phyloP scores from a whole-genome alignment of 2,888 invertebrate species.

The Drosophila cracens region DNA sequence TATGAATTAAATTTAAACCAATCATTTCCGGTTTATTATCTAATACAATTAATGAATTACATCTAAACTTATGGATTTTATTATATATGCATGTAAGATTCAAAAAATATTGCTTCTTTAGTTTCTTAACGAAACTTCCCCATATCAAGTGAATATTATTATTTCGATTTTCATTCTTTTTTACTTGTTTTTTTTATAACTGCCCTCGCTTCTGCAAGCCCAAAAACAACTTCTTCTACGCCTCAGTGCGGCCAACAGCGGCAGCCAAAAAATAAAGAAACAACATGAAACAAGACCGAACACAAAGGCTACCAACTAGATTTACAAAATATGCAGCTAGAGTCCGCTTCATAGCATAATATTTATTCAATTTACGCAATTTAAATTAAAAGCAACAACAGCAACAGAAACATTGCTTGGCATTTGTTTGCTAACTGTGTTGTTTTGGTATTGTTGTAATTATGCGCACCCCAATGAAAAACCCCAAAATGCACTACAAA shows the following conservation, averaged over 20 bases:
- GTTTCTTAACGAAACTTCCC: neutral
- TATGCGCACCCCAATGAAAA: constrained; percentile 52
- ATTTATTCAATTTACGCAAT: constrained; percentile 80
- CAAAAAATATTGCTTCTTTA: neutral
- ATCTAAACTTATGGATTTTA: neutral
- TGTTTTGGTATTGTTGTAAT: constrained; percentile 65
- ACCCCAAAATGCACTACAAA: constrained; percentile 2
- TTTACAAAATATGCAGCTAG: constrained; percentile 62
- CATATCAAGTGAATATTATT: neutral
- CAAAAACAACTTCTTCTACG: constrained; percentile 52
- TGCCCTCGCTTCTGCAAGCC: constrained; percentile 38
- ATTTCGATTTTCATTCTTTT: neutral
- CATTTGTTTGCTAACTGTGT: constrained; percentile 73
- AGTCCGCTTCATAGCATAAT: constrained; percentile 67
- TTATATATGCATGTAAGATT: neutral
- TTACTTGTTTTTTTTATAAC: neutral
- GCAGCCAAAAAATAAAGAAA: constrained; percentile 31
- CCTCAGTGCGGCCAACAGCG: constrained; percentile 66
- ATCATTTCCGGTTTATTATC: neutral
- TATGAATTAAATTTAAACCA: neutral
- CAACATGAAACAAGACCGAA: constrained; percentile 35
- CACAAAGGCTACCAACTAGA: constrained; percentile 52
- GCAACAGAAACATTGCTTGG: constrained; percentile 32
- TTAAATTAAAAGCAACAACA: constrained; percentile 51
- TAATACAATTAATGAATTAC: neutral